Evolutionary conservation across 2,113 vertebrate genomes (phyloP), one percentile per base, ranked within the genome.

Genomic region (Salvelinus sp.): DNA sequence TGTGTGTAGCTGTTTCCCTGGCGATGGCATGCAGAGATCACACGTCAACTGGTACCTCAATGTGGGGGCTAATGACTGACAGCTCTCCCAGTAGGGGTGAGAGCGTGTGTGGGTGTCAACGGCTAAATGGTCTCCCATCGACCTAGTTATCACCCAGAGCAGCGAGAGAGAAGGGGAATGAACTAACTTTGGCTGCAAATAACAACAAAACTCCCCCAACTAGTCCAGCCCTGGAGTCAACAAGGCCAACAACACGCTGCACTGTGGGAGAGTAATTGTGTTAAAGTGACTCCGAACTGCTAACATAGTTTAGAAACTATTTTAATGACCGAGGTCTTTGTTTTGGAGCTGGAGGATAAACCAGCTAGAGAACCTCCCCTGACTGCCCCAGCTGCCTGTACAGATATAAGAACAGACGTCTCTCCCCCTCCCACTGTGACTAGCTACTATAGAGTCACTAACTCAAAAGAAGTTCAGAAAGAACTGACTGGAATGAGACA

Each of bases 291-390:
- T 78, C 70, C 68, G 70, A 83, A 77, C 70, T 72, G 79, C 75
- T 82, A 77, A 83, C 70, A 75, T 73, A 81, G 58, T 78, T 81
- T 83, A 70, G 72, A 78, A 83, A 86, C 82, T 72, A 82, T 79
- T 83, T 82, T 86, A 86, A 86, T 82, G 79, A 79, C 63, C 65
- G 70, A 73, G 74, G 30, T 54, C 60, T 76, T 78, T 77, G 70
- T 65, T 69, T 76, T 44, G 66, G 72, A 73, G 73, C 60, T 47
- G 47, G 63, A 68, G 50, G 1, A 14, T 18, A 54, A 18, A 54
- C 3, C 50, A 6, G 50, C 16, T 38, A 69, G 64, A 73, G 62
- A 69, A 38, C 66, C 50, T 54, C 30, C 64, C 60, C 60, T 76
- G 74, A 82, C 50, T 70, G 70, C 76, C 65, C 81, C 70, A 70